Conservation (phyloP, 2,797 vertebrate species). For the Enteromius mattozi region DNA sequence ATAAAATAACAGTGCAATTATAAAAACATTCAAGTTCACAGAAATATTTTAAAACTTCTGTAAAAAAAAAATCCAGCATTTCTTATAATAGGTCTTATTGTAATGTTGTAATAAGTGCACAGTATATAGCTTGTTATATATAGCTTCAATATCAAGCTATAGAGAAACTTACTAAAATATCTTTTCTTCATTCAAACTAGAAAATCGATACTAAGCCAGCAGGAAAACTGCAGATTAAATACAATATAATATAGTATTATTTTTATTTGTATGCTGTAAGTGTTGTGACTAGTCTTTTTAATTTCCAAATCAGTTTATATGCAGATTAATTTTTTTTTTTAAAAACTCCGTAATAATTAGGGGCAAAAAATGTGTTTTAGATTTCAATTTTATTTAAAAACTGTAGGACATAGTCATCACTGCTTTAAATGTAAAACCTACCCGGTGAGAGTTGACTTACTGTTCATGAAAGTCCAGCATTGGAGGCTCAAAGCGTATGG, state of each 20-base stretch:
- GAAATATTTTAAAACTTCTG: background rate
- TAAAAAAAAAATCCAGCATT: background rate
- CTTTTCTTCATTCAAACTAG: background rate
- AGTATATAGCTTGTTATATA: background rate
- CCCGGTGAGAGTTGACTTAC: slow-evolving; percentile 79
- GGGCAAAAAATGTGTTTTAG: background rate
- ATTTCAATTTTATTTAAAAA: background rate
- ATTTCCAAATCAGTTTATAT: background rate
- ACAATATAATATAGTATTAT: background rate
- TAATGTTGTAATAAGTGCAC: background rate
- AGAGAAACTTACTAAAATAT: background rate
- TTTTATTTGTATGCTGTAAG: background rate
- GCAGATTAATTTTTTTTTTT: background rate
- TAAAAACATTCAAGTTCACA: background rate
- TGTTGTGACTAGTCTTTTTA: background rate
- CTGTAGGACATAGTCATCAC: background rate
- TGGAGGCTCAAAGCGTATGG: slow-evolving; percentile 96
- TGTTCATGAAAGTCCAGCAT: slow-evolving; percentile 99
- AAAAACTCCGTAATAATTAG: background rate
- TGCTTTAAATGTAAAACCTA: background rate
- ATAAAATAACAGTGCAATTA: background rate
- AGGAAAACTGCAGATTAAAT: background rate
- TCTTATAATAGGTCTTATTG: background rate
- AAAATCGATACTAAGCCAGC: background rate
- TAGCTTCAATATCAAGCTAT: background rate